These are phyloP conservation scores for Andricus quercusramuli DNA, from an alignment of 2,888 invertebrate species.

Conservation along the genomic window DNA sequence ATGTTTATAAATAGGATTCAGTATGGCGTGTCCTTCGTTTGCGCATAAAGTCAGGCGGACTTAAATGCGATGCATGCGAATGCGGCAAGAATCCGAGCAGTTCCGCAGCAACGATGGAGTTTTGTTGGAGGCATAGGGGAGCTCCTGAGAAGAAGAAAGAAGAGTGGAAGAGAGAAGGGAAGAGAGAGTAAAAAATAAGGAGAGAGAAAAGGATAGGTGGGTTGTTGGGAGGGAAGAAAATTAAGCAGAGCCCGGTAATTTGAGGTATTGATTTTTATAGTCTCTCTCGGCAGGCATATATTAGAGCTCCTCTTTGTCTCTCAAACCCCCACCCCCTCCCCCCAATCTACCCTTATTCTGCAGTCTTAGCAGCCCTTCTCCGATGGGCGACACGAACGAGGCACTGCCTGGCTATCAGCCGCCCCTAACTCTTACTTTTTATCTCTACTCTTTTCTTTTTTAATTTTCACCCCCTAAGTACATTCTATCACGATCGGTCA, in stretches of 20 bases:
- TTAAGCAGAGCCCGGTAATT: slow-evolving; percentile 79
- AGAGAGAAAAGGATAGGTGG: slow-evolving; percentile 50
- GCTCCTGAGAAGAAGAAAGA: slow-evolving; percentile 46
- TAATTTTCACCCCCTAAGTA: slow-evolving; percentile 40
- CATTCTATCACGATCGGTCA: slow-evolving; percentile 34
- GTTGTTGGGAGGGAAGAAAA: slow-evolving; percentile 73
- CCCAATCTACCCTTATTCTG: slow-evolving; percentile 57
- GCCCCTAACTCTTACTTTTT: slow-evolving; percentile 55
- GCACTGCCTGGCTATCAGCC: slow-evolving; percentile 74
- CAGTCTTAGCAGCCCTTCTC: slow-evolving; percentile 62
- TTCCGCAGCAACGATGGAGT: slow-evolving; percentile 26
- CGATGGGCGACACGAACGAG: slow-evolving; percentile 73
- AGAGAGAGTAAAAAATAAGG: slow-evolving; percentile 36
- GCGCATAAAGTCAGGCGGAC: slow-evolving; percentile 21
- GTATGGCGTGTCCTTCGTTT: slow-evolving; percentile 36
- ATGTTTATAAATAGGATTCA: slow-evolving; percentile 35
- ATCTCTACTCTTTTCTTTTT: slow-evolving; percentile 48
- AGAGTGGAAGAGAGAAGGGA: slow-evolving; percentile 46
- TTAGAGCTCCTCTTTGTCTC: slow-evolving; percentile 73
- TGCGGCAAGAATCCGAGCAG: slow-evolving; percentile 55
- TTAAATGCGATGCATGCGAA: slow-evolving; percentile 60
- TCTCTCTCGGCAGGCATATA: slow-evolving; percentile 77
- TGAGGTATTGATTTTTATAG: slow-evolving; percentile 79
- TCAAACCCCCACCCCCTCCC: slow-evolving; percentile 50
- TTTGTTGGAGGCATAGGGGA: slow-evolving; percentile 42